Conservation (phyloP, 1,140 invertebrate species). For the Scaptomyza hsui region DNA sequence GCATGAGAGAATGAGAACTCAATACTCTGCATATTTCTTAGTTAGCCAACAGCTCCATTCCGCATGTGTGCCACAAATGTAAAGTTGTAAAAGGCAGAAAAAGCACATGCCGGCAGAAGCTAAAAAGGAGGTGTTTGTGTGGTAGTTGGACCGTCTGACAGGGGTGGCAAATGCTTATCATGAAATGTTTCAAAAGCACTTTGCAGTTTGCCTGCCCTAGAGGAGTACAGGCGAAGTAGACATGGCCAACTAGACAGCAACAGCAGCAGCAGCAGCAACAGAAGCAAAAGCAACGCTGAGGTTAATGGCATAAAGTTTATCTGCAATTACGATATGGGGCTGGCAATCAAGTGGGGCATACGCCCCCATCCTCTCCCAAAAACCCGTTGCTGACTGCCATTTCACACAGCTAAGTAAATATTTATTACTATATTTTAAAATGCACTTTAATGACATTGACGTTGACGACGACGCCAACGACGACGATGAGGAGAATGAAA, state of each 20-base stretch:
- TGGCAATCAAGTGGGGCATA: conserved; percentile 56
- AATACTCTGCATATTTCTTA: conserved; percentile 68
- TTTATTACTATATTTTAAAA: conserved; percentile 77
- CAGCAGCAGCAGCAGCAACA: no score
- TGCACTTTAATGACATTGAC: conserved; percentile 65
- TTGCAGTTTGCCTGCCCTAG: conserved; percentile 36
- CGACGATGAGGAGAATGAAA: conserved; percentile 23
- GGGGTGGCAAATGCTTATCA: conserved; percentile 57
- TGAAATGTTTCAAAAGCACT: conserved; percentile 79
- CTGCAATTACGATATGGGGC: conserved; percentile 77
- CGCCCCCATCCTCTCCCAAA: conserved; percentile 3
- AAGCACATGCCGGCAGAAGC: conserved; percentile 18
- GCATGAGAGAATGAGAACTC: no score
- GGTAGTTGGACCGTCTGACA: neutral
- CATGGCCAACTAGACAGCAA: conserved; percentile 52
- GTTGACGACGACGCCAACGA: conserved; percentile 20
- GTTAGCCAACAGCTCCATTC: conserved; percentile 30
- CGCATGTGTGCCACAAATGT: conserved; percentile 50
- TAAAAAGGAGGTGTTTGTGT: neutral
- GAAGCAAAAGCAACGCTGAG: conserved; percentile 45
- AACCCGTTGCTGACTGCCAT: conserved; percentile 3
- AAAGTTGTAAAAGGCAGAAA: conserved; percentile 54
- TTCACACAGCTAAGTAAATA: conserved; percentile 60
- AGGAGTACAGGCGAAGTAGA: conserved; percentile 5
- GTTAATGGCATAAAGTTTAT: conserved; percentile 81